These are phyloP conservation scores for Setipinna tenuifilis DNA, from an alignment of 2,797 vertebrate genomes.

Conservation along the genomic window DNA sequence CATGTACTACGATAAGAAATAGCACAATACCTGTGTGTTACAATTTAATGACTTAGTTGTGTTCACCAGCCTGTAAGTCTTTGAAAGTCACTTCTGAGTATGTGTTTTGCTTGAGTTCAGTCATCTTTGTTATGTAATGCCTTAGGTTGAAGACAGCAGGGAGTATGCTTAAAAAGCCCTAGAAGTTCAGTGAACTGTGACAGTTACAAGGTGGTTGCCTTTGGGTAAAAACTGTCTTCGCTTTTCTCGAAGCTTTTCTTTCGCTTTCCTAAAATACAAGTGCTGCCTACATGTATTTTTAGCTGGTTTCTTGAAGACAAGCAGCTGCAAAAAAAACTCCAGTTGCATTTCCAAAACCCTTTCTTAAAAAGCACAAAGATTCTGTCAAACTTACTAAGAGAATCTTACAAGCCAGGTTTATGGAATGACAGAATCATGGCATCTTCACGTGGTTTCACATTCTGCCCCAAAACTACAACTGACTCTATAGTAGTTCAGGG, in stretches of 20 bases:
- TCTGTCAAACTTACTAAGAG: not conserved
- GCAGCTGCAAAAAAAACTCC: not conserved
- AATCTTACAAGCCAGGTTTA: not conserved
- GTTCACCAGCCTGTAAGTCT: not conserved
- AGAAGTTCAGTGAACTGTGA: not conserved
- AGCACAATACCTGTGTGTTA: not conserved
- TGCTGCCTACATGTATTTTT: not conserved
- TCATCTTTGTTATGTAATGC: slow-evolving; percentile 2
- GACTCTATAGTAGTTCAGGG: not conserved
- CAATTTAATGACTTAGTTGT: not conserved
- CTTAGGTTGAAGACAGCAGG: not conserved
- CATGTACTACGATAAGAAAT: not conserved
- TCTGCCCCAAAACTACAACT: not conserved
- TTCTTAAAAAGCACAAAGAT: not conserved
- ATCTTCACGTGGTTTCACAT: not conserved
- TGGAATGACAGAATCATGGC: not conserved
- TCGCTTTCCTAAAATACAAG: not conserved
- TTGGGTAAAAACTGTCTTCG: not conserved
- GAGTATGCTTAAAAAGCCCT: not conserved
- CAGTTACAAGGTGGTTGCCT: not conserved
- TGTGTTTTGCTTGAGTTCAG: not conserved
- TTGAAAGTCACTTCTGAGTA: not conserved
- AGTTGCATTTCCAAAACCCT: not conserved
- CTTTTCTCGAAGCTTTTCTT: no score
- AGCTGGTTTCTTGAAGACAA: not conserved